phyloP scores from a whole-genome alignment of 2,888 invertebrate species.

The Hypomecis atomaria region DNA sequence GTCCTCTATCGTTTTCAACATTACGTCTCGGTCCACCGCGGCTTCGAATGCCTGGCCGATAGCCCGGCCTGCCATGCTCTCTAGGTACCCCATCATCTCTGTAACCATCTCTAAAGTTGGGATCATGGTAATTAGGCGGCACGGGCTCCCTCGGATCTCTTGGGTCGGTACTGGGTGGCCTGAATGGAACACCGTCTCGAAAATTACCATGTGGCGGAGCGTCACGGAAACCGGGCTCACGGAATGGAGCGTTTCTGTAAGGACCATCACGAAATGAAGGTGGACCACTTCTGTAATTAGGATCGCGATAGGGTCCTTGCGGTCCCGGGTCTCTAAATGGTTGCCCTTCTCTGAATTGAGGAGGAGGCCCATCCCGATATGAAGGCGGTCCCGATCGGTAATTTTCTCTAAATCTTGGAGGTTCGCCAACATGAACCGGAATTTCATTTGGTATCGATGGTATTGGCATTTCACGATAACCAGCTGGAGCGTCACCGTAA shows the following conservation, averaged over 20 bases:
- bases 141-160: constrained; percentile 69
- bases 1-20: constrained; percentile 69
- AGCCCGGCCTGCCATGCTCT: constrained; percentile 65
- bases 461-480: constrained; percentile 65
- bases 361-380: constrained; percentile 72
- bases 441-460: constrained; percentile 66
- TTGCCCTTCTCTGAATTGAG: constrained; percentile 63
- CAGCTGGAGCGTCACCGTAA: constrained; percentile 63
- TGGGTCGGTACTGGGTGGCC: constrained; percentile 72
- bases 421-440: constrained; percentile 74
- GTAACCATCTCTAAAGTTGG: constrained; percentile 70
- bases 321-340: constrained; percentile 65
- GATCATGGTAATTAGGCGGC: constrained; percentile 66
- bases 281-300: constrained; percentile 68
- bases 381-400: constrained; percentile 66
- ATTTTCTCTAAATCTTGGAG: constrained; percentile 71
- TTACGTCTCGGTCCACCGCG: constrained; percentile 69
- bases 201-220: constrained; percentile 66
- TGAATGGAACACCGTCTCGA: constrained; percentile 68
- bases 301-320: constrained; percentile 64
- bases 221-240: constrained; percentile 72
- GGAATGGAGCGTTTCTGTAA: constrained; percentile 68
- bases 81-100: constrained; percentile 69
- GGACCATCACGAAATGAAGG: constrained; percentile 68
- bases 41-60: constrained; percentile 61